Conservation (phyloP, 1,140 invertebrate species). For the Rhizoglyphus robini region DNA sequence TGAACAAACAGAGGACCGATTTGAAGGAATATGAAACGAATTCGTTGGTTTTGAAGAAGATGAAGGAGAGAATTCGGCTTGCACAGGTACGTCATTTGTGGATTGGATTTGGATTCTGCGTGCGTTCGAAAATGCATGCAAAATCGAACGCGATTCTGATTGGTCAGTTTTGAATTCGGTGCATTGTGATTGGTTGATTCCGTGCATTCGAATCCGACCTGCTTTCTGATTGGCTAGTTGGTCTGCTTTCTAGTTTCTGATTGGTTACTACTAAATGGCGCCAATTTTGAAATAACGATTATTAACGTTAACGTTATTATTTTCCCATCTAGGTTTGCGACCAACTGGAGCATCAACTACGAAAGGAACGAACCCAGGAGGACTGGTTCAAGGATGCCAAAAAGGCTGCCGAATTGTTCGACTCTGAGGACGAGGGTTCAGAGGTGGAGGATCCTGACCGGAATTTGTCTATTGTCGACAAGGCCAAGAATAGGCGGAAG, state of each 20-base stretch:
- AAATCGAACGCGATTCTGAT: too few species aligned
- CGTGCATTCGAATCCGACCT: too few species aligned
- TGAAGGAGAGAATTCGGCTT: slow-evolving; percentile 56
- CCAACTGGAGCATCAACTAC: slow-evolving; percentile 49
- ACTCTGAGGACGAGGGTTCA: slow-evolving; percentile 55
- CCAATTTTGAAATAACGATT: too few species aligned
- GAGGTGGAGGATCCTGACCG: slow-evolving; percentile 27
- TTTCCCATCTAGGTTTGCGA: too few species aligned
- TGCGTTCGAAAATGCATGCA: too few species aligned
- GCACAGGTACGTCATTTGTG: slow-evolving; percentile 62
- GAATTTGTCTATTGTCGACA: slow-evolving; percentile 18
- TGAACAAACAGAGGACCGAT: slow-evolving; percentile 32
- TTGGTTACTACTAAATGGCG: too few species aligned
- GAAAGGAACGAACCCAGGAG: slow-evolving; percentile 50
- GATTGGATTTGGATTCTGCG: too few species aligned
- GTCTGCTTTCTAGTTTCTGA: too few species aligned
- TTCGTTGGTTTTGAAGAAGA: slow-evolving; percentile 45
- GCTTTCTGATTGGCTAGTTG: too few species aligned
- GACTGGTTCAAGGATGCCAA: slow-evolving; percentile 70
- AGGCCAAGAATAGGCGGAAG: background rate
- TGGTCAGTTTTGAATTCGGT: too few species aligned
- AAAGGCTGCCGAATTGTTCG: slow-evolving; percentile 66
- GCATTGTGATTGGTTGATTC: too few species aligned
- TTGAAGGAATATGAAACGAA: slow-evolving; percentile 37
- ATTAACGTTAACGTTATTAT: too few species aligned